Conservation (phyloP, 1,140 invertebrate species). For the Mycetomoellerius zeteki region DNA sequence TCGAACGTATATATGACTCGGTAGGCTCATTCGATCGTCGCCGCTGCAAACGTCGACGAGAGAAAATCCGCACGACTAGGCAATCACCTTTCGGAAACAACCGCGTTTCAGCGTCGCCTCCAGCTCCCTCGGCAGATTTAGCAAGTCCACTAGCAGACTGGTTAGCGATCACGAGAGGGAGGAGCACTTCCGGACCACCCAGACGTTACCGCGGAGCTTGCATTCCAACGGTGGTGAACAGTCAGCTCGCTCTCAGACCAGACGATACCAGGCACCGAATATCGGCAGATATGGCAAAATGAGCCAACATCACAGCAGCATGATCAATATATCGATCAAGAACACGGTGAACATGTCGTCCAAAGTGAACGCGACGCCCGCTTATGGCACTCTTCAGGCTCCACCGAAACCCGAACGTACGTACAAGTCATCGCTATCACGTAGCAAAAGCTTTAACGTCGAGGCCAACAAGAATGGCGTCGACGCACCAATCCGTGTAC, state of each 20-base stretch:
- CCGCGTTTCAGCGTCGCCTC: constrained; percentile 78
- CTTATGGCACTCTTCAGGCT: constrained; percentile 81
- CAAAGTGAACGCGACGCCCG: constrained; percentile 45
- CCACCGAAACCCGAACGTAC: constrained; percentile 92
- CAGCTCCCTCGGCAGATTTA: constrained; percentile 91
- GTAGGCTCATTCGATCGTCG: constrained; percentile 40
- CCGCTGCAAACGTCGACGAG: constrained; percentile 28
- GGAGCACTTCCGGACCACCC: constrained; percentile 90
- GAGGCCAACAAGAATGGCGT: constrained; percentile 86
- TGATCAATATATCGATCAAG: constrained; percentile 92
- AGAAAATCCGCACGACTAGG: constrained; percentile 17
- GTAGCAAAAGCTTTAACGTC: constrained; percentile 95
- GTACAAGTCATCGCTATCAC: constrained; percentile 91
- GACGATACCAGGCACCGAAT: constrained; percentile 43
- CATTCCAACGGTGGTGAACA: constrained; percentile 81
- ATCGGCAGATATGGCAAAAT: constrained; percentile 45
- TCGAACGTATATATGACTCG: constrained; percentile 25
- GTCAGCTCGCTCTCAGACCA: constrained; percentile 17
- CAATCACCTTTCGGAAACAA: constrained; percentile 63
- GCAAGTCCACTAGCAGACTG: constrained; percentile 92
- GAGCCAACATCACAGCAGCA: constrained; percentile 88
- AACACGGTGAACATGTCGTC: constrained; percentile 88
- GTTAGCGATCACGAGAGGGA: constrained; percentile 87
- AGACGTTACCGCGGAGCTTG: constrained; percentile 92
- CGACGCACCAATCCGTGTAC: constrained; percentile 83